These are phyloP conservation scores for Pseudomyrmex concolor DNA, from an alignment of 1,140 invertebrate species.

Conservation along the genomic window DNA sequence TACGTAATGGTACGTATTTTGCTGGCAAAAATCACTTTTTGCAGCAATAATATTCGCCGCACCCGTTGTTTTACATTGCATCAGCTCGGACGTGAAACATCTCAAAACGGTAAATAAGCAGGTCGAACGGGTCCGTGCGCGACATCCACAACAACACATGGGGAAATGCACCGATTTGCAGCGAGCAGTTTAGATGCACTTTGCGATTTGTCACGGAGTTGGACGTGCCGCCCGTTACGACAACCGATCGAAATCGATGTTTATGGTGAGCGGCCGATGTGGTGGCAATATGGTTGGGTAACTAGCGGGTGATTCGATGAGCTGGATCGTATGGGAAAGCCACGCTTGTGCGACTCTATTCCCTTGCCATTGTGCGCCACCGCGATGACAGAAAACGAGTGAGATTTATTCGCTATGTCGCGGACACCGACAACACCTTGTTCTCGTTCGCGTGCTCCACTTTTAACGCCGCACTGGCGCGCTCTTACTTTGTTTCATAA, in stretches of 20 bases:
- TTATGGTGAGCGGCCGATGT: slow-evolving; percentile 16
- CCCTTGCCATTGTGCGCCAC: slow-evolving; percentile 57
- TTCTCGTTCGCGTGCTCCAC: slow-evolving; percentile 55
- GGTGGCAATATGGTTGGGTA: slow-evolving; percentile 44
- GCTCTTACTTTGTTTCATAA: slow-evolving; percentile 47
- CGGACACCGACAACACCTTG: slow-evolving; percentile 55
- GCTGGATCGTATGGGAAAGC: slow-evolving; percentile 62
- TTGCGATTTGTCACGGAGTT: slow-evolving; percentile 45
- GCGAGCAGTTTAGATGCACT: slow-evolving; percentile 46
- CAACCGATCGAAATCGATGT: slow-evolving; percentile 60
- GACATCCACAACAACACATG: slow-evolving; percentile 1
- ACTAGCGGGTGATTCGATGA: slow-evolving; percentile 61
- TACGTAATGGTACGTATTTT: background rate
- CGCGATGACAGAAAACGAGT: slow-evolving; percentile 54
- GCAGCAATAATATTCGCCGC: background rate
- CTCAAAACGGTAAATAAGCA: slow-evolving; percentile 9
- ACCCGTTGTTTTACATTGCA: background rate
- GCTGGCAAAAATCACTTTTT: background rate
- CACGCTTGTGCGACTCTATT: slow-evolving; percentile 49
- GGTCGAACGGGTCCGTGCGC: slow-evolving; percentile 1
- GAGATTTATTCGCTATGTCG: slow-evolving; percentile 67
- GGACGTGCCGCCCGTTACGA: slow-evolving; percentile 28
- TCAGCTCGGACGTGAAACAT: background rate
- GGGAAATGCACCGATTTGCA: slow-evolving; percentile 54
- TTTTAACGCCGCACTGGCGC: slow-evolving; percentile 43